A percentile compares a stretch with the other conserved stretches of the same genome.
These are phyloP conservation scores for Narcine bancroftii DNA, from an alignment of 2,113 vertebrate species.

Conservation along the genomic window DNA sequence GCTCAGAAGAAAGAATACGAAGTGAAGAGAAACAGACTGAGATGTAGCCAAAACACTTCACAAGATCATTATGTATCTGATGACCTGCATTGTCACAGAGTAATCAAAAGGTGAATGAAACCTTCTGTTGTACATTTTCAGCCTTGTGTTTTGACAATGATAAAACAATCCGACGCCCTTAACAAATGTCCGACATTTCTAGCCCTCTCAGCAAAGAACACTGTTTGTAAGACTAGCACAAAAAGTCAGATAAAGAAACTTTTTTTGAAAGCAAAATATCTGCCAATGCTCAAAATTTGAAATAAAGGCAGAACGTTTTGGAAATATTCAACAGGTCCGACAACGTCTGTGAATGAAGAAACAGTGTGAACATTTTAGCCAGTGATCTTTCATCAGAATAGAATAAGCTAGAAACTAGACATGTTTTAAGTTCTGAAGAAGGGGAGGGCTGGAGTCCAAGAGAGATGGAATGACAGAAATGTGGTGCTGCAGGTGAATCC, in stretches of 20 bases:
- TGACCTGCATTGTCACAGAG: not conserved
- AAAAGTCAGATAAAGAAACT: not conserved
- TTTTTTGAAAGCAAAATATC: not conserved
- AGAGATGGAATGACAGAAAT: too few species aligned
- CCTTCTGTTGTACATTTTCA: not conserved
- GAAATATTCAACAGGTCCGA: too few species aligned
- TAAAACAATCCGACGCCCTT: not conserved
- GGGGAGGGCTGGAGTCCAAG: too few species aligned
- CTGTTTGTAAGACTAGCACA: not conserved
- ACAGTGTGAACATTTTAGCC: too few species aligned
- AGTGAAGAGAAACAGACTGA: not conserved
- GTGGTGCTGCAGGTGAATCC: too few species aligned
- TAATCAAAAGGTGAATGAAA: not conserved
- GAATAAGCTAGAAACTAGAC: too few species aligned
- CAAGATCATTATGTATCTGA: not conserved
- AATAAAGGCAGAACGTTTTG: too few species aligned
- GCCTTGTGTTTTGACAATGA: not conserved
- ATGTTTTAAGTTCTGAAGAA: too few species aligned
- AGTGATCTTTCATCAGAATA: too few species aligned
- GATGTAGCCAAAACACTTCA: constrained; percentile 1
- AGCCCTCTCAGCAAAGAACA: not conserved
- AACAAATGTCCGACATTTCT: not conserved
- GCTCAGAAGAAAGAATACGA: not conserved
- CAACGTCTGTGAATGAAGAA: too few species aligned
- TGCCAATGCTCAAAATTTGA: too few species aligned